Percentiles rank a stretch among this genome's conserved stretches.
Evolutionary conservation across 2,888 invertebrate genomes (phyloP).

Genomic region (Frankliniella intonsa): DNA sequence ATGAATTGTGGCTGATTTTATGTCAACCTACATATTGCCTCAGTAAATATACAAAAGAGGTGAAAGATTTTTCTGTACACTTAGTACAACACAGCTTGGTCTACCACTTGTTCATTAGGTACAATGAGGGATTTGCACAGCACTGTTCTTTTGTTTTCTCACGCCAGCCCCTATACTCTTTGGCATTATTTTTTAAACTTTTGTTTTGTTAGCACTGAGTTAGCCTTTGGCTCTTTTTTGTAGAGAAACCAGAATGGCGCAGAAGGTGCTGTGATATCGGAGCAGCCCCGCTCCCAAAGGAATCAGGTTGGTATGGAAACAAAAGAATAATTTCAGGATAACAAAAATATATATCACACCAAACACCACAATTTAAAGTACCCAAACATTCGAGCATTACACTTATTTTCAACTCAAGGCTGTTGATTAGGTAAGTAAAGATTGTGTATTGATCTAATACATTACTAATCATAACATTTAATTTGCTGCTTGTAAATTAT

Average conservation of each 20-base stretch:
- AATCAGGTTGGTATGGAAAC: constrained; percentile 35
- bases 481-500: background rate
- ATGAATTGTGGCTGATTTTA: background rate
- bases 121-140: background rate
- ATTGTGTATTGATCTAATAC: background rate
- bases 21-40: background rate
- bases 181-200: constrained; percentile 25
- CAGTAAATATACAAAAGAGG: too few relatives aligned
- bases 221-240: constrained; percentile 37
- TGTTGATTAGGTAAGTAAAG: background rate
- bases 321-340: background rate
- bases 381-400: too few relatives aligned
- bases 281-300: constrained; percentile 42
- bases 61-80: background rate
- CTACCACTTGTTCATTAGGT: background rate
- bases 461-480: background rate
- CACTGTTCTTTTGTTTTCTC: constrained; percentile 9
- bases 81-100: constrained; percentile 26
- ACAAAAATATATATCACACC: background rate
- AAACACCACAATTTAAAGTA: too few relatives aligned
- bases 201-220: constrained; percentile 35
- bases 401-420: background rate
- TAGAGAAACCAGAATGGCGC: constrained; percentile 37
- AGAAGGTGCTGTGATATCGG: constrained; percentile 45
- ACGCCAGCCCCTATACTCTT: constrained; percentile 20